Base-by-base conservation (phyloP, 2,113 vertebrate species). In the Acinonyx jubatus region DNA sequence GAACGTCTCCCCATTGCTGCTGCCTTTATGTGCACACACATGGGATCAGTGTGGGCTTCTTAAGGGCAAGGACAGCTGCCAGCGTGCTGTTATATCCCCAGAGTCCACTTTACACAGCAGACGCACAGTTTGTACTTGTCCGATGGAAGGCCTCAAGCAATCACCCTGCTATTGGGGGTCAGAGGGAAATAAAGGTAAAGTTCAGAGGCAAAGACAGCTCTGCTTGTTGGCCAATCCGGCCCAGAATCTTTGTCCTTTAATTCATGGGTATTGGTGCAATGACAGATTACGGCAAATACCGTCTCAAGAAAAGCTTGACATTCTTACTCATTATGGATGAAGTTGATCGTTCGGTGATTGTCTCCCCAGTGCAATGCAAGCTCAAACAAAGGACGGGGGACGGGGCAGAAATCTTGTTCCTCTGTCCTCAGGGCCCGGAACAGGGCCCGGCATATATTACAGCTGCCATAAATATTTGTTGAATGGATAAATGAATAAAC, bases 401-500 rank as follows among this genome's bases (percentile, higher is more conserved):
- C 29, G 21, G 69, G 45, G 25, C 27, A 92, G 96, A 94, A 79
- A 33, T 74, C 48, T 69, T 80, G 41, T 38, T 41, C n/a, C 3
- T 33, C 41, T 71, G 14, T 48, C 69, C 73, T 55, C 41, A 63
- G 91, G 41, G 36, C 61, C 50, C 25, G 21, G 41, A 57, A 83
- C 23, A 61, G 63, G 31, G 27, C 33, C 79, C 13, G n/a, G 68
- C 79, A 81, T 79, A 48, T 18, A 38, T 79, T 41, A 80, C 27
- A 71, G 83, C 18, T 36, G 83, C 65, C 29, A 45, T 76, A 94
- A 97, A 97, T 94, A 90, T 27, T 13, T 74, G 25, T 48, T 7
- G 33, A 91, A 38, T 81, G 27, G 89, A 74, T 88, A 94, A 96
- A 90, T 68, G 93, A 89, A 69, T 92, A 50, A 82, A 57, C 48